These are phyloP conservation scores for Cotesia vestalis DNA, from an alignment of 1,140 invertebrate genomes.

Conservation along the genomic window DNA sequence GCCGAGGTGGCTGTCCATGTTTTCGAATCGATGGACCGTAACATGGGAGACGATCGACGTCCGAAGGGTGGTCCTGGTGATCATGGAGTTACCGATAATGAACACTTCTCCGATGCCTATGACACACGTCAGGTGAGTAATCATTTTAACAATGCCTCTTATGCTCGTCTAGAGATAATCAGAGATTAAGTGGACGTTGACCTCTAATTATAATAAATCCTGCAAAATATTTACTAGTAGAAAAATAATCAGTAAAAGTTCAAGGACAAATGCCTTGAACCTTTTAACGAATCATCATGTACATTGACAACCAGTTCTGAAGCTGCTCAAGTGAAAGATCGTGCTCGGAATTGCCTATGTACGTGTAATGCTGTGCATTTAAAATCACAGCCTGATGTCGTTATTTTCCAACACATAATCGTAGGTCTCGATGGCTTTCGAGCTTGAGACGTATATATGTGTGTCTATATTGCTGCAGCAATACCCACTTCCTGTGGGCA, in stretches of 20 bases:
- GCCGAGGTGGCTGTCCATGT: constrained; percentile 62
- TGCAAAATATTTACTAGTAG: not conserved
- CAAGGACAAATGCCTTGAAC: not conserved
- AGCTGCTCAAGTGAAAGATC: constrained; percentile 5
- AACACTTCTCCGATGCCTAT: constrained; percentile 56
- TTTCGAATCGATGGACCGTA: constrained; percentile 65
- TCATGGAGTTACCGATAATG: constrained; percentile 51
- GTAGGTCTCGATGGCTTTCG: constrained; percentile 34
- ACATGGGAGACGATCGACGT: constrained; percentile 61
- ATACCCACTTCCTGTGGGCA: constrained; percentile 47
- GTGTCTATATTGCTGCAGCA: not conserved
- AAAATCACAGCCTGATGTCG: constrained; percentile 4
- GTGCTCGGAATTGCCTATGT: constrained; percentile 20
- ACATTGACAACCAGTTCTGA: not conserved
- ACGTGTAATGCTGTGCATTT: constrained; percentile 3
- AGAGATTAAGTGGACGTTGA: not conserved
- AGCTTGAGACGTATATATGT: constrained; percentile 42
- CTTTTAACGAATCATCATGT: not conserved
- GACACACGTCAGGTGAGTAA: constrained; percentile 58
- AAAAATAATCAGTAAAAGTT: not conserved
- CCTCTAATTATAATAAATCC: too few relatives aligned
- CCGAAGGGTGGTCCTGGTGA: constrained; percentile 43
- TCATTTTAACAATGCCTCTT: not conserved
- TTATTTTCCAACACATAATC: constrained; percentile 38
- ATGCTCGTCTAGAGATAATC: not conserved